phyloP scores from a whole-genome alignment of 2,888 invertebrate genomes.

The Cybosia mesomella region DNA sequence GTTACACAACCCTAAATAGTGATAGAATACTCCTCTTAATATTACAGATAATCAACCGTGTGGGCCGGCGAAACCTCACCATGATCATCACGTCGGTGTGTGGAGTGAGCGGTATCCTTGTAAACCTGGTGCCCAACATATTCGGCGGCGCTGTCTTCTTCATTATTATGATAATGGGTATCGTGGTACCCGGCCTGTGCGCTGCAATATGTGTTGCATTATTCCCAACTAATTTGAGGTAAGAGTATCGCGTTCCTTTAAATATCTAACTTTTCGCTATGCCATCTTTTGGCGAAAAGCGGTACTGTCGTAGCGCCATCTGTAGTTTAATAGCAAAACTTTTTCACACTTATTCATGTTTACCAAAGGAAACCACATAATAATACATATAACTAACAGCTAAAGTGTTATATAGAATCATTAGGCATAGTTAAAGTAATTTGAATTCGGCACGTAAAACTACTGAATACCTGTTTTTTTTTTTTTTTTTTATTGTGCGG shows the following conservation, averaged over 20 bases:
- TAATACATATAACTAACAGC: no score
- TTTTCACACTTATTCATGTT: no score
- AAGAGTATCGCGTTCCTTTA: background rate
- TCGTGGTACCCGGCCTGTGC: constrained; percentile 80
- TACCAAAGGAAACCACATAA: no score
- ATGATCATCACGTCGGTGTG: constrained; percentile 77
- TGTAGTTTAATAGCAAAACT: background rate
- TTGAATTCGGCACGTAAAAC: no score
- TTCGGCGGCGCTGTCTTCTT: constrained; percentile 85
- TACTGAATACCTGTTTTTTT: no score
- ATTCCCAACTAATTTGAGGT: constrained; percentile 84
- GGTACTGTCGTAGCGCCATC: background rate
- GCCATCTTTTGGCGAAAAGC: background rate
- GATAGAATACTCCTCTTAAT: background rate
- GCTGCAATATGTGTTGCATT: constrained; percentile 84
- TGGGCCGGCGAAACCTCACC: constrained; percentile 86
- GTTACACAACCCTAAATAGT: no score
- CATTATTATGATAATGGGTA: constrained; percentile 71
- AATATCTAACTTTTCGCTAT: no score
- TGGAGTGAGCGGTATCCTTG: constrained; percentile 83
- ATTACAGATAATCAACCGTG: constrained; percentile 17
- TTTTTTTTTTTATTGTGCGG: no score
- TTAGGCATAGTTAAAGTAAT: no score
- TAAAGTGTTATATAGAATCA: no score
- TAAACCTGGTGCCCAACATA: constrained; percentile 88